Conservation (phyloP, 2,797 vertebrate species). For the Urocyon cinereoargenteus region DNA sequence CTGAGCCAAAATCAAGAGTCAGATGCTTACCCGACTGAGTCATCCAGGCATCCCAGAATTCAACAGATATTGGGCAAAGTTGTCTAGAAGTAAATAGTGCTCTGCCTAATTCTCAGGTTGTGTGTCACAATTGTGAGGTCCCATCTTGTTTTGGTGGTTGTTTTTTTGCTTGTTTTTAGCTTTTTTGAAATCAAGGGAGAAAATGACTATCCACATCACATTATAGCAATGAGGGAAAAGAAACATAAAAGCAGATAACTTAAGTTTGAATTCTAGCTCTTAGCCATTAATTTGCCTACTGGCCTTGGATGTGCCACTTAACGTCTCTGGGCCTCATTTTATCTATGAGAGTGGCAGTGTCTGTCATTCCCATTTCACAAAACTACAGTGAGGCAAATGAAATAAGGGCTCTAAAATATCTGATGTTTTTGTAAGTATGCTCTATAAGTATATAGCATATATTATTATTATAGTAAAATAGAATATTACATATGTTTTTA, state of each 20-base stretch:
- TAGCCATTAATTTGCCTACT: background rate
- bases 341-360: background rate
- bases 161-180: background rate
- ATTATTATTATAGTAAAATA: background rate
- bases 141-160: background rate
- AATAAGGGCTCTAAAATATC: background rate
- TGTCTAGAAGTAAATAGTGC: background rate
- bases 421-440: background rate
- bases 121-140: background rate
- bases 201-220: background rate
- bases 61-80: background rate
- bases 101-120: background rate
- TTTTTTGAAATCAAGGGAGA: slow-evolving; percentile 31
- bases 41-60: background rate
- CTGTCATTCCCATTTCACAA: background rate
- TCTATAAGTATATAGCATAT: background rate
- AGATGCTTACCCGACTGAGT: background rate
- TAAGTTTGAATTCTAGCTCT: background rate
- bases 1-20: background rate
- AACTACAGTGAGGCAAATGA: background rate
- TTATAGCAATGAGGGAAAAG: background rate
- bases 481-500: background rate
- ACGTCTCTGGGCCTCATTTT: background rate
- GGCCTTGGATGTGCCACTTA: background rate
- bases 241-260: background rate